Percentiles rank a stretch among this genome's conserved stretches.
phyloP scores from a whole-genome alignment of 37 sponge, comb jelly and placozoan genomes.

The Petrosia ficiformis region DNA sequence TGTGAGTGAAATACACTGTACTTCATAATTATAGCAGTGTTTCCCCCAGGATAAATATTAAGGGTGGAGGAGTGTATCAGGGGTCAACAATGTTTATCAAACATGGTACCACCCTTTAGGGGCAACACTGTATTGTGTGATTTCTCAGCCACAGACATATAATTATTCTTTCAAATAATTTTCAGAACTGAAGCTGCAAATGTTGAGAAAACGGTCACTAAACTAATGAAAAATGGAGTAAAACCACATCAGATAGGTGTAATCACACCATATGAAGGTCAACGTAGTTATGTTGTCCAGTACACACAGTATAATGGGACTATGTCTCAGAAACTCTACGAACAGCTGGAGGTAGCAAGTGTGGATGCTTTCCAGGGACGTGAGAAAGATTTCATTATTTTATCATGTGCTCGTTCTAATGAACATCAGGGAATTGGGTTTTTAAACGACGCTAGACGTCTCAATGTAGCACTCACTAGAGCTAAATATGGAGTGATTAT shows the following conservation, averaged over 20 bases:
- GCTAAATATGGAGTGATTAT: slow-evolving; percentile 91
- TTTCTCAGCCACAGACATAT: slow-evolving; percentile 2
- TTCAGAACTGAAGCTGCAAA: slow-evolving; percentile 80
- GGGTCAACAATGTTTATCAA: neutral
- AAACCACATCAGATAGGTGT: slow-evolving; percentile 92
- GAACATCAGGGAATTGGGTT: slow-evolving; percentile 98
- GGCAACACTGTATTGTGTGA: no score
- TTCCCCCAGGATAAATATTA: no score
- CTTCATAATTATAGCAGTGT: neutral
- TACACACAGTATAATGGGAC: slow-evolving; percentile 88
- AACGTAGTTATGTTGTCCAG: slow-evolving; percentile 94
- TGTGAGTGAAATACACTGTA: no score
- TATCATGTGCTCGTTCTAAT: slow-evolving; percentile 92
- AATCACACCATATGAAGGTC: slow-evolving; percentile 98
- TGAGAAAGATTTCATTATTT: slow-evolving; percentile 96
- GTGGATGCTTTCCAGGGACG: slow-evolving; percentile 98
- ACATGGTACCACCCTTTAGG: neutral
- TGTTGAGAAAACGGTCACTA: slow-evolving; percentile 93
- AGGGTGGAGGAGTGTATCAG: neutral
- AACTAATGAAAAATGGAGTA: slow-evolving; percentile 82
- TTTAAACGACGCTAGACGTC: slow-evolving; percentile 91
- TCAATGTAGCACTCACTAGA: slow-evolving; percentile 95
- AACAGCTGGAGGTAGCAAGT: slow-evolving; percentile 94
- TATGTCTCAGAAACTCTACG: slow-evolving; percentile 84
- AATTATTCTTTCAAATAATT: no score